Base-by-base conservation (phyloP, 2,888 invertebrate genomes). In the Stomorhina lunata region DNA sequence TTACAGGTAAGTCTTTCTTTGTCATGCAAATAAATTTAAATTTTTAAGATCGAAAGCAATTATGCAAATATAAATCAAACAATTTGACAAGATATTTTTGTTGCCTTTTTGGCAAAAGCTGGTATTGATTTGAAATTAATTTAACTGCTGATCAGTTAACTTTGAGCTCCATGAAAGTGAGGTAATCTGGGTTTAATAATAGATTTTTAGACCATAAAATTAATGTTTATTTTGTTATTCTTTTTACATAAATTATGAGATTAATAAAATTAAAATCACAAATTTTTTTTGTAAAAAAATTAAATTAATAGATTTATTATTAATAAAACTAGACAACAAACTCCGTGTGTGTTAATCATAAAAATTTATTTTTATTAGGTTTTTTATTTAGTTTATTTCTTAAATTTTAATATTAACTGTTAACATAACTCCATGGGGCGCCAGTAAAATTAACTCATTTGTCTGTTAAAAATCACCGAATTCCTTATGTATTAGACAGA, bases 181-280 rank as follows among this genome's bases (percentile, higher is more conserved):
- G n/a, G n/a, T n/a, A n/a, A n/a, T n/a, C n/a, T n/a, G n/a, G n/a
- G n/a, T n/a, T n/a, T n/a, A n/a, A n/a, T n/a, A n/a, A n/a, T n/a
- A n/a, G n/a, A n/a, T n/a, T n/a, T n/a, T n/a, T n/a, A n/a, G n/a
- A n/a, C n/a, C n/a, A n/a, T n/a, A n/a, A n/a, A n/a, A n/a, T n/a
- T 55, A 55, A 29, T 29, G 15, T 55, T 0, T 55, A 2, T n/a
- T n/a, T 17, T 43, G 15, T 43, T 43, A 1, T 43, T 15, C 1
- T 4, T 9, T 48, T 71, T 50, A 59, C 40, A 72, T 66, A 72
- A 79, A 72, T 72, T 72, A 32, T 48, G 25, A 43, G 55, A 72
- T 69, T 65, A 43, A 27, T 20, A 9, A 15, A 37, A 48, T 50
- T 40, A 61, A 25, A 66, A 32, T 48, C 32, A 48, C 9, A 65